These are phyloP conservation scores for Polydrusus pterygomalis DNA, from an alignment of 2,888 invertebrate genomes.

Conservation along the genomic window DNA sequence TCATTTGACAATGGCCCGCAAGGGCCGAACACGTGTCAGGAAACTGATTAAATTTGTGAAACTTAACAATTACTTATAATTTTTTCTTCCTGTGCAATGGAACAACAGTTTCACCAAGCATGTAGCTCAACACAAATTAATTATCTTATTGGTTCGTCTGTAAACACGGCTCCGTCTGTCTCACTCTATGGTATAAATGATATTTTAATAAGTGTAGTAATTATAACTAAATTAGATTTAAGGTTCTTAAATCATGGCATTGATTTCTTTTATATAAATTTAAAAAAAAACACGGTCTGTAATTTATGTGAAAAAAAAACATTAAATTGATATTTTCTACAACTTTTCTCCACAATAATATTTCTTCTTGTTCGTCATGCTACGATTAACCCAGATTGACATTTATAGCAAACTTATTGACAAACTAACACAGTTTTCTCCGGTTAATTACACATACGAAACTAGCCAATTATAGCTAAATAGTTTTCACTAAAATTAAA, in stretches of 20 bases:
- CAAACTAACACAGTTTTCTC: slow-evolving; percentile 54
- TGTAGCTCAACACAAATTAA: no score
- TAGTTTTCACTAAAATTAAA: not conserved
- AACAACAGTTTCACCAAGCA: no score
- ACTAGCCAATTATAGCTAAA: not conserved
- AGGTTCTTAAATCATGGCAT: not conserved
- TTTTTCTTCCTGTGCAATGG: no score
- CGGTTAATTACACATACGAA: slow-evolving; percentile 21
- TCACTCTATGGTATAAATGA: no score
- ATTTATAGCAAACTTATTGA: slow-evolving; percentile 50
- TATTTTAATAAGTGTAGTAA: no score
- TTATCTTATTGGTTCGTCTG: no score
- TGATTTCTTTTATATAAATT: not conserved
- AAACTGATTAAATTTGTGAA: no score
- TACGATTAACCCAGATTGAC: slow-evolving; percentile 51
- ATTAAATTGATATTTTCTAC: slow-evolving; percentile 11
- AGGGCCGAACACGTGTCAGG: no score
- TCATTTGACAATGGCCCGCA: no score
- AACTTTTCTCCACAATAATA: slow-evolving; percentile 38
- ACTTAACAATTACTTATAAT: no score
- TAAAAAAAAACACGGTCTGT: not conserved
- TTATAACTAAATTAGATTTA: no score
- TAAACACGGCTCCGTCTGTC: no score
- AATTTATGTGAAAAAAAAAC: not conserved
- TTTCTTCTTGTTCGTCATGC: slow-evolving; percentile 43